Base-by-base conservation (phyloP, 1,140 invertebrate species). In the Plodia interpunctella region DNA sequence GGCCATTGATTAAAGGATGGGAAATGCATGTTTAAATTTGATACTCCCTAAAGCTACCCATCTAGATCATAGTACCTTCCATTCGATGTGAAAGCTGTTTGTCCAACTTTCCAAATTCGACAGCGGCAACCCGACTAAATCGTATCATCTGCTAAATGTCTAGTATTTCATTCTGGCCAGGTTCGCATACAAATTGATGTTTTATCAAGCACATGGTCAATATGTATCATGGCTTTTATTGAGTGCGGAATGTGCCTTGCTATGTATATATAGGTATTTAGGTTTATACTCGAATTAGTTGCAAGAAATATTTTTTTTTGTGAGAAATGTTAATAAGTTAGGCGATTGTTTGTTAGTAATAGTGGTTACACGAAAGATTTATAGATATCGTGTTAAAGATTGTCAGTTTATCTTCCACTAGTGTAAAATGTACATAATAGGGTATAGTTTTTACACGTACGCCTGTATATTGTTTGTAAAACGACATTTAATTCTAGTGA, bases 231-330 rank as follows among this genome's bases (percentile, higher is more conserved):
- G 79, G 86, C 84, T 84, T 88, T 86, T 84, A 84, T 85, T 86
- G 88, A 86, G 86, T 89, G 87, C 84, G 90, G 90, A 90, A 90
- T 90, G 90, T 90, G 90, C 90, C 88, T 90, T 90, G 90, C 88
- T 83, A 80, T 87, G 81, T 87, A 86, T 72, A 87, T 87, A 80
- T 80, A 80, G 60, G 80, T 80, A 76, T 65, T 83, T 87, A 89
- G 85, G 85, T 89, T 83, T 88, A 88, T 83, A 87, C 87, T 89
- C 85, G 88, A 90, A 90, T 90, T 90, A 87, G 83, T 88, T 87
- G 81, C 84, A 83, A 88, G 78, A 86, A 83, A 87, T 86, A 86
- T 87, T 87, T 89, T n/a, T n/a, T 83, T 88, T 83, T 84, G 80
- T 87, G 82, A 83, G 74, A 83, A 81, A 86, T 86, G 84, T 84